Base-by-base conservation (phyloP, 2,113 vertebrate genomes). In the Spea bombifrons region DNA sequence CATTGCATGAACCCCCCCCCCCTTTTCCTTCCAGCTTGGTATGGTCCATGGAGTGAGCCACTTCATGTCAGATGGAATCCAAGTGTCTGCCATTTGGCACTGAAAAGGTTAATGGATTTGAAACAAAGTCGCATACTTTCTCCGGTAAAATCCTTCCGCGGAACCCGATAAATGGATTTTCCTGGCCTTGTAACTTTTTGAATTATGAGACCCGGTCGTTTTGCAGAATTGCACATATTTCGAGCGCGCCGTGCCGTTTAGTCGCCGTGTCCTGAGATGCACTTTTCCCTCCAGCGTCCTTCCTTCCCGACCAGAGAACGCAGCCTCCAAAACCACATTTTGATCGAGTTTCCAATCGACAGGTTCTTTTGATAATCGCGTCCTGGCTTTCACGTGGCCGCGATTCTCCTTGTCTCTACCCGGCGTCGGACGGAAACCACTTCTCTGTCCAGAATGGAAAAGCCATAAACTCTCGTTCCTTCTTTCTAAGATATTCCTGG, bases 331-430 rank as follows among this genome's bases (percentile, higher is more conserved):
- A 52, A 76, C 46, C 45, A 71, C 67, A 63, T 78, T 52, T 57
- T 12, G 68, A n/a, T 78, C 13, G 17, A 17, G 5, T 49, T 64
- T 71, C 57, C 12, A 63, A 8, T 46, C 30, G 45, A 61, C 75
- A 70, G 75, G 75, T 77, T 70, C 57, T 66, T 77, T 48, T 16
- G 75, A 77, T 77, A 77, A n/a, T 61, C 43, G 66, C 57, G 16
- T 55, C 44, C 66, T 69, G 52, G 66, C 66, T 45, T 43, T 30
- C 47, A n/a, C 30, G 5, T 46, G 59, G 45, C 75, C 52, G 16
- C 48, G 12, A 76, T 76, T 76, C 66, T 52, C 44, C 30, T 30
- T 30, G 48, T 66, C 61, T 75, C 15, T 46, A 4, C 55, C 53
- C 6, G 52, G 48, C 46, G 53, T 55, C 44, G 49, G 52, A 10